Evolutionary conservation across 2,888 invertebrate genomes (phyloP).

Genomic region (Eubasilissa splendida): DNA sequence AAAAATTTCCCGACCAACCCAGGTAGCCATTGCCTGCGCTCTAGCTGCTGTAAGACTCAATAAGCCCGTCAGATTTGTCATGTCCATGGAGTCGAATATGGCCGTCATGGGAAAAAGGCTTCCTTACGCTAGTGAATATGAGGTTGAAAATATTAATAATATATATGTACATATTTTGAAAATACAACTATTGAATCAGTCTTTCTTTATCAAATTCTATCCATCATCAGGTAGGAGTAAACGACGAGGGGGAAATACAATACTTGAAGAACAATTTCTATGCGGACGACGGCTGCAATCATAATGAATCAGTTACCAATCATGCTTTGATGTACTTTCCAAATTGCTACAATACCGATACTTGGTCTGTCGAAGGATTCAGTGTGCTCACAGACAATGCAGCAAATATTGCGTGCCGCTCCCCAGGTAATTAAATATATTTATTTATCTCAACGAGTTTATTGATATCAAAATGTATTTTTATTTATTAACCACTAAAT

Average conservation of each 20-base stretch:
- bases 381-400: conserved; percentile 78
- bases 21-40: conserved; percentile 77
- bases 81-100: conserved; percentile 80
- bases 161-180: neutral
- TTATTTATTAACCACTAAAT: too few relatives aligned
- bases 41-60: conserved; percentile 76
- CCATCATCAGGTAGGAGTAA: conserved; percentile 70
- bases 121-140: conserved; percentile 70
- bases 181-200: neutral
- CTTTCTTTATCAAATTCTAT: neutral
- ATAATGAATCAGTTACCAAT: conserved; percentile 64
- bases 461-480: neutral
- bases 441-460: neutral
- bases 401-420: conserved; percentile 78
- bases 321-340: conserved; percentile 62
- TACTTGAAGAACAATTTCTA: conserved; percentile 69
- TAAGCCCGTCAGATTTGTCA: conserved; percentile 75
- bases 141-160: conserved; percentile 63
- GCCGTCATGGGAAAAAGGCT: conserved; percentile 73
- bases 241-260: conserved; percentile 73
- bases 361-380: conserved; percentile 68
- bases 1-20: conserved; percentile 79
- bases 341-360: conserved; percentile 72
- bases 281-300: conserved; percentile 65
- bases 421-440: conserved; percentile 73